These are phyloP conservation scores for Clepsis dumicolana DNA, from an alignment of 2,888 invertebrate genomes.

Conservation along the genomic window DNA sequence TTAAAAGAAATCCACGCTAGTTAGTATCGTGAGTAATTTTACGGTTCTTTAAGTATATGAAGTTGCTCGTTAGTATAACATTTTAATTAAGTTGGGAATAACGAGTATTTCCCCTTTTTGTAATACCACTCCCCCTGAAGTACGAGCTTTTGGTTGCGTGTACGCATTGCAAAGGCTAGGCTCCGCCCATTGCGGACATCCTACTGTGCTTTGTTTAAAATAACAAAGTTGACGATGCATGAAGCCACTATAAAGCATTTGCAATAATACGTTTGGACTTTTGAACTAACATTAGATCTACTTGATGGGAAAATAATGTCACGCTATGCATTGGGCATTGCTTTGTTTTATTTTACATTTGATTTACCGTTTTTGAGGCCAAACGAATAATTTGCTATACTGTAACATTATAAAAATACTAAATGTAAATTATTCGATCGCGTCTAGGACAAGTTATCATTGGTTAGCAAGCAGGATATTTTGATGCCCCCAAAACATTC, in stretches of 20 bases:
- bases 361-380: background rate
- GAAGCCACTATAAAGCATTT: constrained; percentile 60
- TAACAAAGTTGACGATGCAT: constrained; percentile 63
- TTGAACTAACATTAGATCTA: constrained; percentile 11
- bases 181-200: constrained; percentile 71
- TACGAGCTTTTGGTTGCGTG: constrained; percentile 56
- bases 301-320: constrained; percentile 21
- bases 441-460: background rate
- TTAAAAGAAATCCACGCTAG: constrained; percentile 32
- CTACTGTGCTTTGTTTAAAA: constrained; percentile 69
- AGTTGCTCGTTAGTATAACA: constrained; percentile 46
- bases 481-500: background rate
- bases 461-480: background rate
- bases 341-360: background rate
- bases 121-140: constrained; percentile 52
- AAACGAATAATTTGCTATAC: background rate
- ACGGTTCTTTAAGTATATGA: constrained; percentile 28
- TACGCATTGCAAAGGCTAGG: constrained; percentile 58
- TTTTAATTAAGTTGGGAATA: constrained; percentile 50
- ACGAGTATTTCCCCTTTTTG: constrained; percentile 50
- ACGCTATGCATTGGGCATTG: background rate
- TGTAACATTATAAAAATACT: too few relatives aligned
- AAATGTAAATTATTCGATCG: too few relatives aligned
- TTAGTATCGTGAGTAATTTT: constrained; percentile 32
- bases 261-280: constrained; percentile 39